Conservation (phyloP, 2,113 vertebrate genomes). For the Hypomesus transpacificus region DNA sequence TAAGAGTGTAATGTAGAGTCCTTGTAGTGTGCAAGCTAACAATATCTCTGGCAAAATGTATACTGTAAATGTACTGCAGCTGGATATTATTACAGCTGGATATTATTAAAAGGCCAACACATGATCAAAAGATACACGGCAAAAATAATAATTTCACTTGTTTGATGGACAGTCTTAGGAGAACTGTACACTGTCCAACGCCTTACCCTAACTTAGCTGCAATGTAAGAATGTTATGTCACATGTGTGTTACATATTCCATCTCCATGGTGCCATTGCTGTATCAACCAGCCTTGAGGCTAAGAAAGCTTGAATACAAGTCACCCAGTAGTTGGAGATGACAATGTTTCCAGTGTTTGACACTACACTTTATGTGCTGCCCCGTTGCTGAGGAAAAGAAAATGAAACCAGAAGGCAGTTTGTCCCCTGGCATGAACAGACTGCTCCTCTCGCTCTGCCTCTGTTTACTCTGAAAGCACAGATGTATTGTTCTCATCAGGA, state of each 20-base stretch:
- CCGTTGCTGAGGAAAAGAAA: neutral
- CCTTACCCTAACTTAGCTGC: neutral
- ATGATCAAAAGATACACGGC: no score
- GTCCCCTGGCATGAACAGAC: neutral
- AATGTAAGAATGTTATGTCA: neutral
- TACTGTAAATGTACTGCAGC: no score
- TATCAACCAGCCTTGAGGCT: neutral
- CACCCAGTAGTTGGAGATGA: neutral
- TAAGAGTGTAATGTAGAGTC: no score
- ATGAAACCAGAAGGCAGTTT: neutral
- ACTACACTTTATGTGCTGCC: neutral
- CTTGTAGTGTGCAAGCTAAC: no score
- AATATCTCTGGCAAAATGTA: no score
- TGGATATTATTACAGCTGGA: no score
- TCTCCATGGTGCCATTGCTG: neutral
- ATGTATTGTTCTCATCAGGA: slow-evolving; percentile 2
- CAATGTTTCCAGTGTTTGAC: neutral
- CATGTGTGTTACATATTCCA: neutral
- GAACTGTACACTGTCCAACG: neutral
- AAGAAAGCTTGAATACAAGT: neutral
- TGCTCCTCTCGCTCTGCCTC: neutral
- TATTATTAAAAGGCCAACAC: no score
- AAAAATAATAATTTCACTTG: no score
- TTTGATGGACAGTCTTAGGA: no score
- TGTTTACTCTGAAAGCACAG: slow-evolving; percentile 1